Base-by-base conservation (phyloP, 1,140 invertebrate species). In the Lethocerus indicus region DNA sequence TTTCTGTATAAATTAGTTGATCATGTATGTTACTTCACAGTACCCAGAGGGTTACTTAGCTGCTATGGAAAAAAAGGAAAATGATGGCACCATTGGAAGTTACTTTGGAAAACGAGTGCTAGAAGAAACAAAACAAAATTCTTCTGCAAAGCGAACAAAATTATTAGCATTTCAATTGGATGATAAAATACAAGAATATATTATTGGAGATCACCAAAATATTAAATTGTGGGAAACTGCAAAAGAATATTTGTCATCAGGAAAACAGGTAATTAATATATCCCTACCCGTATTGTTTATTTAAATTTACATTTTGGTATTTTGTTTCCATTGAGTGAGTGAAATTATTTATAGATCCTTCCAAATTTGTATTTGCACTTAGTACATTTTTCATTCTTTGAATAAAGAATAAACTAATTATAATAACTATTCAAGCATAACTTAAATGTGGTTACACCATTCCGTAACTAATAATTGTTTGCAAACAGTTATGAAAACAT, bases 31-130 rank as follows among this genome's bases (percentile, higher is more conserved):
- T 41, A 55, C 27, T 49, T 57, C 59, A 42, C 51, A 80, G 76
- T 84, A 82, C 65, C 82, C 82, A 13, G 79, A 83, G 39, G 81
- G 81, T n/a, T 84, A 83, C 61, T 58, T 79, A 20, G 79, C 83
- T 63, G 72, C 74, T 2, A 69, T 77, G 57, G 71, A 71, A 51
- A 61, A 63, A 29, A 60, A 59, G 49, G 53, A 61, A 56, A 58
- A 44, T 47, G 29, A 16, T 60, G 65, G 46, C 53, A 42, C 25
- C n/a, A n/a, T n/a, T n/a, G n/a, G n/a, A n/a, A n/a, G n/a, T n/a
- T n/a, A n/a, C n/a, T n/a, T n/a, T n/a, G n/a, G n/a, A n/a, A n/a
- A n/a, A 42, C 40, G 6, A 9, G 12, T 44, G 16, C 9, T 27
- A 20, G n/a, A 25, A 3, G 16, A 47, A 35, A 48, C 9, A 20